A percentile compares a stretch with the other conserved stretches of the same genome.
These are phyloP conservation scores for Carterocephalus palaemon DNA, from an alignment of 2,888 invertebrate genomes.

Conservation along the genomic window DNA sequence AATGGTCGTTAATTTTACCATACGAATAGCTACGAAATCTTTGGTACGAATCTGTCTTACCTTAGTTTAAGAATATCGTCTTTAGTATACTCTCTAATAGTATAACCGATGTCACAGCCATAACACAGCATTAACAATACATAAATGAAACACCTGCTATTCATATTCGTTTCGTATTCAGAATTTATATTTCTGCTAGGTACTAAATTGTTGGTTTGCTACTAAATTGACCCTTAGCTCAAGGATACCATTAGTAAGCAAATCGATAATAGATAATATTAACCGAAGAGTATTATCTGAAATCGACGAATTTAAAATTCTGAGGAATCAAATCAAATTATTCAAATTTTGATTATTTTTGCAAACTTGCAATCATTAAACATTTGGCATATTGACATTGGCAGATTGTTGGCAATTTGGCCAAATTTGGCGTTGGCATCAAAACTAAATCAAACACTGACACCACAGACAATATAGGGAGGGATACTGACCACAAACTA, in stretches of 20 bases:
- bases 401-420: too few relatives aligned
- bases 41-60: conserved; percentile 45
- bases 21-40: not conserved
- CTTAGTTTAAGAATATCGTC: conserved; percentile 78
- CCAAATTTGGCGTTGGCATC: too few relatives aligned
- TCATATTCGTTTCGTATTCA: conserved; percentile 23
- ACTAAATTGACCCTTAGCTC: too few relatives aligned
- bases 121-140: conserved; percentile 41
- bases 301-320: too few relatives aligned
- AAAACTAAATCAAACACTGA: too few relatives aligned
- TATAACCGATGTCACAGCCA: conserved; percentile 43
- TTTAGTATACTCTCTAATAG: conserved; percentile 76
- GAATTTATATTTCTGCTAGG: conserved; percentile 9
- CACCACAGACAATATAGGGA: too few relatives aligned
- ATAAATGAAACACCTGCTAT: conserved; percentile 37
- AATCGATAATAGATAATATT: too few relatives aligned
- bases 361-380: not conserved
- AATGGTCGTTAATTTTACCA: too few relatives aligned
- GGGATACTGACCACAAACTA: too few relatives aligned
- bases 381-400: not conserved
- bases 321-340: not conserved
- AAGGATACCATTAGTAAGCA: too few relatives aligned
- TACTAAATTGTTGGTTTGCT: too few relatives aligned
- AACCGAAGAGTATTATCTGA: too few relatives aligned
- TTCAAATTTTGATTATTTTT: not conserved